Evolutionary conservation across 1,140 invertebrate genomes (phyloP).

Genomic region (Penaeus japonicus): DNA sequence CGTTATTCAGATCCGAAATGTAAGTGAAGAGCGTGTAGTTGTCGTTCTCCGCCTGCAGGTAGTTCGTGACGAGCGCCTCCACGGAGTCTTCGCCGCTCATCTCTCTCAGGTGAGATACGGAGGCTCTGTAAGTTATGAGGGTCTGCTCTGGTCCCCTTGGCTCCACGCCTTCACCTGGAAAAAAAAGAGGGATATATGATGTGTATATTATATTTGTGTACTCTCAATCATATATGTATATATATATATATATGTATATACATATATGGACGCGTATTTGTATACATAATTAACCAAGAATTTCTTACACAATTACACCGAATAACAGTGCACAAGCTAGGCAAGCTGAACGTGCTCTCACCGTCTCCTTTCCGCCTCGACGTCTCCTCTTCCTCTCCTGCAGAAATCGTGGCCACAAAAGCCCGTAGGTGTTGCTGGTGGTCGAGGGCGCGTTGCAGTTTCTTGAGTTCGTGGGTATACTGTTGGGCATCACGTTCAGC

Average conservation of each 20-base stretch:
- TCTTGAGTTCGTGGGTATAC: constrained; percentile 44
- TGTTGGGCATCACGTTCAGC: constrained; percentile 38
- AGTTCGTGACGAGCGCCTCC: constrained; percentile 34
- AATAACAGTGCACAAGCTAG: no score
- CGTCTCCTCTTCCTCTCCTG: constrained; percentile 35
- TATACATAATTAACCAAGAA: no score
- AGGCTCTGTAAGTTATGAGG: constrained; percentile 26
- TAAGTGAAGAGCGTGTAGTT: constrained; percentile 47
- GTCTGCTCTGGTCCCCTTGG: constrained; percentile 40
- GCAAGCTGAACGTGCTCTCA: neutral
- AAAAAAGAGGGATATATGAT: neutral
- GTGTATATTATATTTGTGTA: no score
- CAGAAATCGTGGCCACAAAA: constrained; percentile 44
- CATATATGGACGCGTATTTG: no score
- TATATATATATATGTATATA: neutral
- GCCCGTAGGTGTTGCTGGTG: constrained; percentile 39
- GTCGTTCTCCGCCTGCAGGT: constrained; percentile 41
- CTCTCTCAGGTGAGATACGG: constrained; percentile 34
- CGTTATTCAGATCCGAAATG: constrained; percentile 46
- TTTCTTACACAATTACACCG: no score
- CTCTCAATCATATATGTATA: neutral
- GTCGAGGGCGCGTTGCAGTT: constrained; percentile 37
- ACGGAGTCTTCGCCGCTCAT: constrained; percentile 44
- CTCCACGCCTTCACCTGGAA: constrained; percentile 25
- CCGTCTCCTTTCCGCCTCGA: neutral